Conservation (phyloP, 2,113 vertebrate species). For the Regulus satrapa region DNA sequence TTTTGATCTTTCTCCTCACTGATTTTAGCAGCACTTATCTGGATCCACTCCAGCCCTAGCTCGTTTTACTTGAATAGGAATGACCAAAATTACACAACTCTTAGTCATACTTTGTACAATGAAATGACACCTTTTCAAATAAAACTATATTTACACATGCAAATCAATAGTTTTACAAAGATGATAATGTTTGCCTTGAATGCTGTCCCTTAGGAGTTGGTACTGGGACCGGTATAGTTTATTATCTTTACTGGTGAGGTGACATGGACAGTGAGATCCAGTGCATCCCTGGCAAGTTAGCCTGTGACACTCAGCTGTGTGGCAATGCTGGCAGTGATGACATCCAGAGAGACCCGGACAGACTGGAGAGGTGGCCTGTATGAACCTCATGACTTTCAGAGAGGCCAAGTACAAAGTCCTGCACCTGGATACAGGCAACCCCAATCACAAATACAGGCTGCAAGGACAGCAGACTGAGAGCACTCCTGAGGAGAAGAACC, state of each 20-base stretch:
- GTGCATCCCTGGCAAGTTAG: neutral
- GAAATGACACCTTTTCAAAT: neutral
- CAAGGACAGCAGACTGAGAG: neutral
- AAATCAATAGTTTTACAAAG: neutral
- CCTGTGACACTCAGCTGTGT: neutral
- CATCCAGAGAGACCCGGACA: neutral
- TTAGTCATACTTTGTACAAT: neutral
- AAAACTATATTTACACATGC: neutral
- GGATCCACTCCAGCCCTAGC: neutral
- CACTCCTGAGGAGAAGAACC: neutral
- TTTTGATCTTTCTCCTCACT: constrained; percentile 24
- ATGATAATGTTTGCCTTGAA: neutral
- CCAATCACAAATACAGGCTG: neutral
- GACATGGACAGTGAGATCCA: neutral
- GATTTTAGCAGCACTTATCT: neutral
- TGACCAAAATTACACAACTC: neutral
- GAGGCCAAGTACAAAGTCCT: neutral
- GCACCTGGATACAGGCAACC: neutral
- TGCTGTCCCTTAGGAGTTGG: neutral
- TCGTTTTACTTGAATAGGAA: neutral
- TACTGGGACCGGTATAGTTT: too few relatives aligned
- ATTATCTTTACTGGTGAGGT: neutral
- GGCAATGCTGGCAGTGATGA: neutral
- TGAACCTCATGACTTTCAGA: neutral
- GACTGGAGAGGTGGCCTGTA: neutral